A percentile compares a stretch with the other conserved stretches of the same genome.
phyloP scores from a whole-genome alignment of 2,797 vertebrate species.

The Dipus sagitta region DNA sequence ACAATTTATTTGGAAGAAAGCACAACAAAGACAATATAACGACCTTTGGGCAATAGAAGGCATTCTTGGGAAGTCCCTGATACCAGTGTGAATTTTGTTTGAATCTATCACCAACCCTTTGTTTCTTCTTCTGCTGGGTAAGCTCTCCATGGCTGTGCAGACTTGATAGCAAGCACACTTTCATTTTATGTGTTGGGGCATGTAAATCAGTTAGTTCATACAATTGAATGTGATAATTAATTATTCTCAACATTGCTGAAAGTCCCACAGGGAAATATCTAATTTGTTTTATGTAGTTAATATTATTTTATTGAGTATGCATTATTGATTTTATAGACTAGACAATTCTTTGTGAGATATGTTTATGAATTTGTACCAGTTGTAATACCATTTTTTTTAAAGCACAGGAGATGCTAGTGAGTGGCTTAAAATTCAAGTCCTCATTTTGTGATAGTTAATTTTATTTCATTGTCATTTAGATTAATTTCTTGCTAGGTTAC shows the following conservation, averaged over 20 bases:
- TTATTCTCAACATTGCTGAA: constrained; percentile 49
- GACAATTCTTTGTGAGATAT: constrained; percentile 54
- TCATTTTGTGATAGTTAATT: constrained; percentile 70
- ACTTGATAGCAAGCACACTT: background rate
- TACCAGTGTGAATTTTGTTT: background rate
- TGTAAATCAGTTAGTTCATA: constrained; percentile 46
- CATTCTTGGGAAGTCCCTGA: background rate
- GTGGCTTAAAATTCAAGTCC: constrained; percentile 57
- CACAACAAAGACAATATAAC: background rate
- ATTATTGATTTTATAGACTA: constrained; percentile 75
- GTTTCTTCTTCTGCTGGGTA: background rate
- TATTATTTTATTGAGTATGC: constrained; percentile 77
- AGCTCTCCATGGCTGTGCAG: background rate
- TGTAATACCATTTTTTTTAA: constrained; percentile 42
- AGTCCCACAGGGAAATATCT: constrained; percentile 55
- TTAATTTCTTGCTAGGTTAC: constrained; percentile 61
- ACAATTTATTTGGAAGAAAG: background rate
- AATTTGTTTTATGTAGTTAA: constrained; percentile 73
- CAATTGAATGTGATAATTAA: constrained; percentile 43
- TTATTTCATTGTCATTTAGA: constrained; percentile 66
- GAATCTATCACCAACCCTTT: background rate
- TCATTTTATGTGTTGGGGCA: background rate
- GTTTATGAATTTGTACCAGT: constrained; percentile 59
- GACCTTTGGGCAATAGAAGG: background rate
- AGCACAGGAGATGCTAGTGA: constrained; percentile 18